phyloP scores from a whole-genome alignment of 2,113 vertebrate species.

The Monopterus albus region DNA sequence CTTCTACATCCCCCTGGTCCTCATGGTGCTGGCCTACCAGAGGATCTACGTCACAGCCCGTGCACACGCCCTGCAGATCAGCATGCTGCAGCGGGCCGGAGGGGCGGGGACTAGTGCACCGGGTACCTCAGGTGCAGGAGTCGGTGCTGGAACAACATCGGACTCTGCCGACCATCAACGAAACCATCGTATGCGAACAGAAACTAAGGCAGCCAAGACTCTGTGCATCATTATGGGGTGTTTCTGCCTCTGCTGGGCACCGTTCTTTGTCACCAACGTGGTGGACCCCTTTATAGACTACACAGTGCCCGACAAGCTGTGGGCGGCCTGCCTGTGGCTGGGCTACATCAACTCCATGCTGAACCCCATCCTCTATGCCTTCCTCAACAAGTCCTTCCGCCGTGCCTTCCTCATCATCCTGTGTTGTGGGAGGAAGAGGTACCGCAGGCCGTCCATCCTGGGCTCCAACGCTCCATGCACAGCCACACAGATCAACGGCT shows the following conservation, averaged over 20 bases:
- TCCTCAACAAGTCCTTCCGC: constrained; percentile 98
- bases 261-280: constrained; percentile 96
- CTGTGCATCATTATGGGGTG: constrained; percentile 99
- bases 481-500: constrained; percentile 95
- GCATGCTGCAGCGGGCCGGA: constrained; percentile 90
- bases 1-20: constrained; percentile 96
- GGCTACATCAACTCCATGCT: constrained; percentile 99
- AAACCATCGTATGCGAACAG: constrained; percentile 94
- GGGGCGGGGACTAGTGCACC: constrained; percentile 69
- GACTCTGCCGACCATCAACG: constrained; percentile 89
- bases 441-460: constrained; percentile 91
- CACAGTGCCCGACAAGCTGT: constrained; percentile 90
- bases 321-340: constrained; percentile 96
- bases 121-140: constrained; percentile 5
- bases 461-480: constrained; percentile 87
- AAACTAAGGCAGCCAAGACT: constrained; percentile 98
- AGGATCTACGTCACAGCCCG: constrained; percentile 96
- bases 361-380: constrained; percentile 99
- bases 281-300: constrained; percentile 98
- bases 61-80: constrained; percentile 94
- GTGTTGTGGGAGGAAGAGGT: constrained; percentile 94
- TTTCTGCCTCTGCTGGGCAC: constrained; percentile 99
- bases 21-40: constrained; percentile 98
- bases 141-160: constrained; percentile 15
- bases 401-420: constrained; percentile 99